phyloP scores from a whole-genome alignment of 1,140 invertebrate genomes.

The Calephelis virginiensis region DNA sequence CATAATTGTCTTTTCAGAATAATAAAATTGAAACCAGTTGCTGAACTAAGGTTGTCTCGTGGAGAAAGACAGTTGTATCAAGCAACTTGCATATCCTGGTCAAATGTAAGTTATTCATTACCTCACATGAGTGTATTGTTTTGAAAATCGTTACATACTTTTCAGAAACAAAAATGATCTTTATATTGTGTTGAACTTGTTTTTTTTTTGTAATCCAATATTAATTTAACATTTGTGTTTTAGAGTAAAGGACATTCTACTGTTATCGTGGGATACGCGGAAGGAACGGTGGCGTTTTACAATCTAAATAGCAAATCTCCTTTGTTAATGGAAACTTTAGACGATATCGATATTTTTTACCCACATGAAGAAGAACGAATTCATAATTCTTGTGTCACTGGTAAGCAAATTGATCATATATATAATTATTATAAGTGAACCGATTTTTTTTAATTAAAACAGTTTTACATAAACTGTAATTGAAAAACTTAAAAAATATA shows the following conservation, averaged over 20 bases:
- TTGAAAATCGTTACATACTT: no score
- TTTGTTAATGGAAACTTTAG: slow-evolving; percentile 62
- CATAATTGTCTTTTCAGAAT: neutral
- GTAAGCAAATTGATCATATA: slow-evolving; percentile 32
- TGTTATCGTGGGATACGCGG: slow-evolving; percentile 82
- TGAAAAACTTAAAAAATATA: no score
- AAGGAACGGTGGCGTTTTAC: slow-evolving; percentile 82
- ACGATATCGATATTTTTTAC: slow-evolving; percentile 59
- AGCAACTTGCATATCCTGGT: slow-evolving; percentile 57
- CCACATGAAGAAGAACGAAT: slow-evolving; percentile 57
- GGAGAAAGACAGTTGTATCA: slow-evolving; percentile 41
- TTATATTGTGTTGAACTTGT: neutral
- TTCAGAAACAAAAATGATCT: no score
- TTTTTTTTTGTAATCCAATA: neutral
- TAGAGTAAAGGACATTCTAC: slow-evolving; percentile 70
- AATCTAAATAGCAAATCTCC: slow-evolving; percentile 78
- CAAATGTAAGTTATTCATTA: slow-evolving; percentile 39
- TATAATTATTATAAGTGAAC: no score
- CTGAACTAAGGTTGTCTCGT: slow-evolving; percentile 47
- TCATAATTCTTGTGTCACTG: slow-evolving; percentile 55
- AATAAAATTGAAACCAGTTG: slow-evolving; percentile 48
- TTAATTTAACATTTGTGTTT: slow-evolving; percentile 31
- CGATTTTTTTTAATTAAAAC: no score
- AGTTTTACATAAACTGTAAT: no score
- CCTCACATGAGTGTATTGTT: no score